Conservation (phyloP, 2,888 invertebrate species). For the Apamea monoglypha region DNA sequence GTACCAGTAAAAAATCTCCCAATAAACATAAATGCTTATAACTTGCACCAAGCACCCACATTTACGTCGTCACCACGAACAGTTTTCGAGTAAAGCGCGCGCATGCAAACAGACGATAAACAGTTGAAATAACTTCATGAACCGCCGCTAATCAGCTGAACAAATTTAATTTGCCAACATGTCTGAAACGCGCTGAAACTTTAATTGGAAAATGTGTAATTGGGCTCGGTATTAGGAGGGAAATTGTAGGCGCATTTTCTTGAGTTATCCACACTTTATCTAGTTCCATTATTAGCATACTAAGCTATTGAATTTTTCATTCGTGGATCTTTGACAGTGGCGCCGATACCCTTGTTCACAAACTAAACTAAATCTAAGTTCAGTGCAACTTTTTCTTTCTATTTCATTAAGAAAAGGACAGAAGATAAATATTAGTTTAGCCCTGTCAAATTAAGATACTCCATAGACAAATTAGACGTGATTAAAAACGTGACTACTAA, state of each 20-base stretch:
- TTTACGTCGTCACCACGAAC: conserved; percentile 91
- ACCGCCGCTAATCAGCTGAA: conserved; percentile 68
- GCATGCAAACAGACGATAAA: conserved; percentile 73
- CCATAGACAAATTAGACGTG: too few species aligned
- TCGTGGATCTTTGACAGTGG: too few species aligned
- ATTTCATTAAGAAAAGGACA: too few species aligned
- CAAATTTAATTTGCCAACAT: conserved; percentile 74
- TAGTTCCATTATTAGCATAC: neutral
- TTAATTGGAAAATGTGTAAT: conserved; percentile 70
- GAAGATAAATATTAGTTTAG: too few species aligned
- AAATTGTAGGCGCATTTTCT: conserved; percentile 51
- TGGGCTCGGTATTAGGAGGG: conserved; percentile 27
- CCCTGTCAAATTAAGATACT: too few species aligned
- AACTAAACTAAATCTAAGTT: too few species aligned
- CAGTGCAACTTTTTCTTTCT: too few species aligned
- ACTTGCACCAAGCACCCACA: conserved; percentile 48
- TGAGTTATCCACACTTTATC: neutral
- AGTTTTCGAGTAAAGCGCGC: conserved; percentile 88
- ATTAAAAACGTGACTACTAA: too few species aligned
- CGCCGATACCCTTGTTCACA: too few species aligned
- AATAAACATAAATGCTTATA: conserved; percentile 16
- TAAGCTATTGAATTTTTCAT: neutral
- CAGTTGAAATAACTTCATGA: conserved; percentile 69
- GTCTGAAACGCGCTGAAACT: conserved; percentile 61
- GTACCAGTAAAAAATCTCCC: neutral